These are phyloP conservation scores for Drosophila pruinosa DNA, from an alignment of 1,140 invertebrate species.

Conservation along the genomic window DNA sequence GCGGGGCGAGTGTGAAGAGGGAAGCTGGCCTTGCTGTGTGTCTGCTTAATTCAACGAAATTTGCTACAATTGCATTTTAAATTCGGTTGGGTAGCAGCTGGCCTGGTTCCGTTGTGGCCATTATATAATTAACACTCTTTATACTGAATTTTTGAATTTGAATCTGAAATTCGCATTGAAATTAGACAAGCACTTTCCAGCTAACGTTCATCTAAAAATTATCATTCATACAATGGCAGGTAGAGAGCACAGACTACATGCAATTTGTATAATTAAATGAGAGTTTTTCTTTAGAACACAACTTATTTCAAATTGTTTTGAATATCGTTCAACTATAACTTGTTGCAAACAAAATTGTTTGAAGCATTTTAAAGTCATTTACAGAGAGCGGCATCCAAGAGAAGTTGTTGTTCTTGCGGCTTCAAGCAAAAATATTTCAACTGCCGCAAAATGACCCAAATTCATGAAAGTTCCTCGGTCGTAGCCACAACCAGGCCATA, in stretches of 20 bases:
- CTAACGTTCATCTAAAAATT: background rate
- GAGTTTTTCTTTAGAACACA: background rate
- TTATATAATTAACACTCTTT: conserved; percentile 24
- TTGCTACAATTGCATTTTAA: conserved; percentile 69
- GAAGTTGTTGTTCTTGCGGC: background rate
- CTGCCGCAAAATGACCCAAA: conserved; percentile 54
- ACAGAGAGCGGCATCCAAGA: background rate
- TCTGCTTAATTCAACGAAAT: conserved; percentile 51
- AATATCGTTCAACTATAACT: background rate
- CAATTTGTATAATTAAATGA: background rate
- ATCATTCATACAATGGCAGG: background rate
- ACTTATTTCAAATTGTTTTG: background rate
- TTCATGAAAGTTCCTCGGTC: conserved; percentile 28
- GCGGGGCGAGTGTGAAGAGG: background rate
- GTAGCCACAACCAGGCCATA: conserved; percentile 38
- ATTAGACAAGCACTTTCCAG: background rate
- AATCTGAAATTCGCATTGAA: background rate
- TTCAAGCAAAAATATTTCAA: conserved; percentile 18
- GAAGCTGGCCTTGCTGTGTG: conserved; percentile 31
- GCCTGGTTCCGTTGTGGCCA: background rate
- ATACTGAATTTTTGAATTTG: background rate
- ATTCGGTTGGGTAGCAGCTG: conserved; percentile 27
- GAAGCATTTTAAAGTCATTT: background rate
- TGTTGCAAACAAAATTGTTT: background rate
- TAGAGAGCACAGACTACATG: background rate